Percentiles rank a stretch among this genome's conserved stretches.
Conservation (phyloP, 2,888 invertebrate genomes). For the Magallana nippona region DNA sequence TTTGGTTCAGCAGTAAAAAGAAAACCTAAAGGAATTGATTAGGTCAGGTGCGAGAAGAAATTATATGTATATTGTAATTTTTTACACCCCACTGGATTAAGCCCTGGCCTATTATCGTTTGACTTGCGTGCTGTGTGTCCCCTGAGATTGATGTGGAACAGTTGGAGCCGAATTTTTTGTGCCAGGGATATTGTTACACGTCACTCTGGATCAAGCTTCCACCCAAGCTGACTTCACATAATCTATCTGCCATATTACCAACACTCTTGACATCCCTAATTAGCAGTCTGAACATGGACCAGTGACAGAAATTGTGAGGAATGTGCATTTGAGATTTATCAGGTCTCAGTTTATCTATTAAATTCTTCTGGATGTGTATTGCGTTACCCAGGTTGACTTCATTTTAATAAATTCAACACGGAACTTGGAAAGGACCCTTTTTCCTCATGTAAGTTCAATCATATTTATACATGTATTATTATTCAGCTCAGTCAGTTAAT, state of each 20-base stretch:
- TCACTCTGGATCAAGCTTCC: not conserved
- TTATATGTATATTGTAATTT: not conserved
- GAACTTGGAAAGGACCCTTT: too few relatives aligned
- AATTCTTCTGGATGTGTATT: too few relatives aligned
- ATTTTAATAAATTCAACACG: too few relatives aligned
- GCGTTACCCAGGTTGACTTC: too few relatives aligned
- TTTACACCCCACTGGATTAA: slow-evolving; percentile 15
- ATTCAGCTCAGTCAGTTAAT: too few relatives aligned
- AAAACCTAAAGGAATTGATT: not conserved
- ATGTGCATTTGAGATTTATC: too few relatives aligned
- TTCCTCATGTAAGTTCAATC: too few relatives aligned
- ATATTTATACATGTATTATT: too few relatives aligned
- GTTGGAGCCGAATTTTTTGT: not conserved
- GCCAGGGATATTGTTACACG: not conserved
- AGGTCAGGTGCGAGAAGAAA: not conserved
- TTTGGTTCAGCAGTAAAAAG: not conserved
- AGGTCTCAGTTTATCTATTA: too few relatives aligned
- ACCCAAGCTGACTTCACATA: slow-evolving; percentile 5
- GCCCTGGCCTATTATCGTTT: not conserved
- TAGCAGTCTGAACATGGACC: slow-evolving; percentile 12
- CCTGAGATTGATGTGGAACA: not conserved
- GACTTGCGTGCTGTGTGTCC: slow-evolving; percentile 14
- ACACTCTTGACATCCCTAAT: slow-evolving; percentile 8
- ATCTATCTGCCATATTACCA: slow-evolving; percentile 28
- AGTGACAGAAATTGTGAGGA: slow-evolving; percentile 11